Conservation (phyloP, 2,113 vertebrate genomes). For the Thamnophis sirtalis region DNA sequence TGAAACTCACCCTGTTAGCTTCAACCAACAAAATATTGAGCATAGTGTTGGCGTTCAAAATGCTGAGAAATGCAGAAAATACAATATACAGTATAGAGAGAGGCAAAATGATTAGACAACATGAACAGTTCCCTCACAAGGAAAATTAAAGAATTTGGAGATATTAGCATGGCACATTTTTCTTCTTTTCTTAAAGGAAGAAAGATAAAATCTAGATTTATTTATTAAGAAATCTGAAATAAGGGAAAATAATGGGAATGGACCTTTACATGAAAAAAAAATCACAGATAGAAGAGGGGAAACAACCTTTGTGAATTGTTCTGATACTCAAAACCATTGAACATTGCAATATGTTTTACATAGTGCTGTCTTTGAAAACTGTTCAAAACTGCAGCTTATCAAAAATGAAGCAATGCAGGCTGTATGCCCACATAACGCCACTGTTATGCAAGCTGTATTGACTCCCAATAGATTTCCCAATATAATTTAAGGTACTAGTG, state of each 20-base stretch:
- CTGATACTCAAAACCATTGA: background rate
- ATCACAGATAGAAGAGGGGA: background rate
- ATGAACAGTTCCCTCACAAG: background rate
- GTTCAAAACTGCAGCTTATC: background rate
- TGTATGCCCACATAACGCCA: background rate
- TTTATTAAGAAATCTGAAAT: background rate
- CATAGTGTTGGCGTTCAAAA: background rate
- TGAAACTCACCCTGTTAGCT: background rate
- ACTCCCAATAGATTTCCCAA: background rate
- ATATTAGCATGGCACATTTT: background rate
- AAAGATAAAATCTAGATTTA: background rate
- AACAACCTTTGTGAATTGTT: background rate
- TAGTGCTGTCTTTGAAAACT: background rate
- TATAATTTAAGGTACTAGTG: background rate
- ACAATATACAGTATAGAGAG: background rate
- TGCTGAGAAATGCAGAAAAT: background rate
- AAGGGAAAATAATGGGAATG: background rate
- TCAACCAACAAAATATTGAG: background rate
- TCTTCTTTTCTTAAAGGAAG: background rate
- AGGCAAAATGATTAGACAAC: background rate
- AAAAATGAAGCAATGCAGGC: background rate
- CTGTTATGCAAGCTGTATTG: background rate
- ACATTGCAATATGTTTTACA: background rate
- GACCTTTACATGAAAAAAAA: background rate
- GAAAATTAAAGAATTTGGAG: background rate